Percentiles rank a stretch among this genome's conserved stretches.
These are phyloP conservation scores for Bugula neritina DNA, from an alignment of 2,888 invertebrate species.

Conservation along the genomic window DNA sequence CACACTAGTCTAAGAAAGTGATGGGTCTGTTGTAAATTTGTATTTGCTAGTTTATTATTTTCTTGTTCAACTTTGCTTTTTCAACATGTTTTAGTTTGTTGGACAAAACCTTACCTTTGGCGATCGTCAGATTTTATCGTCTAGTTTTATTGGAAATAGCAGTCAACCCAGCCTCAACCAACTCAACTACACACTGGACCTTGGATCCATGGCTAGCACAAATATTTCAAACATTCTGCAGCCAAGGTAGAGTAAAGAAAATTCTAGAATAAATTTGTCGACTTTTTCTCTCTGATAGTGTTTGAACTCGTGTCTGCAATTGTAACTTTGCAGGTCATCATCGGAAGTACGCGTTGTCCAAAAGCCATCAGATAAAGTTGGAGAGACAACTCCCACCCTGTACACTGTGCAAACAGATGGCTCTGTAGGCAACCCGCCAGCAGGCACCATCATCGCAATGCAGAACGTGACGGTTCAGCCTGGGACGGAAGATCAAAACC, in stretches of 20 bases:
- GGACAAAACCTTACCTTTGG: constrained; percentile 10
- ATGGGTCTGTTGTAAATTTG: background rate
- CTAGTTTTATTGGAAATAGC: constrained; percentile 36
- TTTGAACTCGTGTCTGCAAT: no score
- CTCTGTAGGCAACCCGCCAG: background rate
- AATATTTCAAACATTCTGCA: constrained; percentile 39
- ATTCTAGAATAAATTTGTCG: no score
- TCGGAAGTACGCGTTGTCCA: background rate
- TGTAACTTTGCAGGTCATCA: background rate
- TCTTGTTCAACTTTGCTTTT: background rate
- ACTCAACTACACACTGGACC: constrained; percentile 32
- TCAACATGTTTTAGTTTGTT: constrained; percentile 14
- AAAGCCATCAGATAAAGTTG: background rate
- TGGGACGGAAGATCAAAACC: background rate
- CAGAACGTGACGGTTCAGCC: background rate
- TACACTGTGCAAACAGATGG: background rate
- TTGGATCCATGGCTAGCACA: constrained; percentile 29
- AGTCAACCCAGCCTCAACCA: constrained; percentile 32
- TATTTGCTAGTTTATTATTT: background rate
- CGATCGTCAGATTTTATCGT: constrained; percentile 33
- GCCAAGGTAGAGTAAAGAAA: constrained; percentile 30
- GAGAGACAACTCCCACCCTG: background rate
- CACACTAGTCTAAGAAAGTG: no score
- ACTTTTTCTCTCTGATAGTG: no score
- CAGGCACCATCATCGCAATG: background rate